Conservation (phyloP, 1,140 invertebrate species). For the Charaxes varanes region DNA sequence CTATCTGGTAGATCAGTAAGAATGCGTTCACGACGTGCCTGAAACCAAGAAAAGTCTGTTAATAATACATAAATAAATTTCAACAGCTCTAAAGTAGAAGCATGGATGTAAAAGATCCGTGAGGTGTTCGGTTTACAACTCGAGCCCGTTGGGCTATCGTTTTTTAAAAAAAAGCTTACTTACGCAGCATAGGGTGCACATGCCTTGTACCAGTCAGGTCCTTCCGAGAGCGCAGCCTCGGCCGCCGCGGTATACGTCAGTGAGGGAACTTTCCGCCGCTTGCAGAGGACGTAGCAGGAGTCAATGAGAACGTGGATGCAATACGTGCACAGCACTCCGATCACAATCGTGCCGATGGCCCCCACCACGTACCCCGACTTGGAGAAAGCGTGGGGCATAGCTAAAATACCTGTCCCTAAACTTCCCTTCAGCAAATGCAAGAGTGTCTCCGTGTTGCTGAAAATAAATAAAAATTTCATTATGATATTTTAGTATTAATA, state of each 20-base stretch:
- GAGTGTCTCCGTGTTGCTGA: conserved; percentile 78
- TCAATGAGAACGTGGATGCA: conserved; percentile 82
- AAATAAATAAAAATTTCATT: conserved; percentile 23
- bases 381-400: conserved; percentile 83
- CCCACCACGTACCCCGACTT: conserved; percentile 81
- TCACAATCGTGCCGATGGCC: conserved; percentile 75
- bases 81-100: too few relatives aligned
- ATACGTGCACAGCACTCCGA: conserved; percentile 80
- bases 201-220: conserved; percentile 76
- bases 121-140: too few relatives aligned
- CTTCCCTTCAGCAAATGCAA: conserved; percentile 81
- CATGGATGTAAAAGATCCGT: too few relatives aligned
- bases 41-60: conserved; percentile 27
- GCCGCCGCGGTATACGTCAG: conserved; percentile 83
- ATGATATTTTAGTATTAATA: too few relatives aligned
- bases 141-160: too few relatives aligned
- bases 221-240: conserved; percentile 80
- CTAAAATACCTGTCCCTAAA: conserved; percentile 84
- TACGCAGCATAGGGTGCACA: conserved; percentile 77
- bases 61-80: too few relatives aligned
- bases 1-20: conserved; percentile 88
- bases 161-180: conserved; percentile 23
- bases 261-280: conserved; percentile 75
- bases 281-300: conserved; percentile 66
- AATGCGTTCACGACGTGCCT: conserved; percentile 80